Evolutionary conservation across 2,888 invertebrate genomes (phyloP).

Genomic region (Drosophila percnosoma): DNA sequence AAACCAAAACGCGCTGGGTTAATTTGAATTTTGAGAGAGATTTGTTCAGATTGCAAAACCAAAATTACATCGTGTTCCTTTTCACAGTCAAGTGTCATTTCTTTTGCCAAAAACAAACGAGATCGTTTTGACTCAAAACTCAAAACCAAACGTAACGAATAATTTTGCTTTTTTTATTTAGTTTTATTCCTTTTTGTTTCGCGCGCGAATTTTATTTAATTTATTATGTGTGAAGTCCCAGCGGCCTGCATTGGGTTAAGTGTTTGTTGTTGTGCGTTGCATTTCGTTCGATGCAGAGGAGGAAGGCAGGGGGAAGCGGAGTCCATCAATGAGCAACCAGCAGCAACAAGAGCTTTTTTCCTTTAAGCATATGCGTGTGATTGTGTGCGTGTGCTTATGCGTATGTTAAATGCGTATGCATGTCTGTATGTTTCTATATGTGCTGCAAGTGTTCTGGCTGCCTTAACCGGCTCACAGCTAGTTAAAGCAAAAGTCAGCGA

Average conservation of each 20-base stretch:
- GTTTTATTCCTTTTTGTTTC: not conserved
- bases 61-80: slow-evolving; percentile 84
- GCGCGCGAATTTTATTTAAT: slow-evolving; percentile 6
- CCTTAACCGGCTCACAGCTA: not conserved
- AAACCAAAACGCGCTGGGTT: slow-evolving; percentile 18
- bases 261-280: not conserved
- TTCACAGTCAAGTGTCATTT: slow-evolving; percentile 84
- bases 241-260: not conserved
- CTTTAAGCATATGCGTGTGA: slow-evolving; percentile 1
- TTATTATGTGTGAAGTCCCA: not conserved
- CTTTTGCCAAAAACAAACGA: slow-evolving; percentile 21
- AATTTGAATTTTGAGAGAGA: slow-evolving; percentile 37
- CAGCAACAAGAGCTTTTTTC: slow-evolving; percentile 12
- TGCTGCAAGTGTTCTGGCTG: not conserved
- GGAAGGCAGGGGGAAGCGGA: not conserved
- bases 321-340: not conserved
- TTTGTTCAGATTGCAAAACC: slow-evolving; percentile 42
- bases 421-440: not conserved
- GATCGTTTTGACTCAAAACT: slow-evolving; percentile 34
- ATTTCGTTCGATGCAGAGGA: not conserved
- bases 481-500: not conserved
- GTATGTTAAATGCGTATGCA: slow-evolving; percentile 1
- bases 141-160: slow-evolving; percentile 53
- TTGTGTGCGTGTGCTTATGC: slow-evolving; percentile 3
- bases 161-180: slow-evolving; percentile 9